Evolutionary conservation across 2,113 vertebrate species (phyloP).

Genomic region (Gasterosteus aculeatus): DNA sequence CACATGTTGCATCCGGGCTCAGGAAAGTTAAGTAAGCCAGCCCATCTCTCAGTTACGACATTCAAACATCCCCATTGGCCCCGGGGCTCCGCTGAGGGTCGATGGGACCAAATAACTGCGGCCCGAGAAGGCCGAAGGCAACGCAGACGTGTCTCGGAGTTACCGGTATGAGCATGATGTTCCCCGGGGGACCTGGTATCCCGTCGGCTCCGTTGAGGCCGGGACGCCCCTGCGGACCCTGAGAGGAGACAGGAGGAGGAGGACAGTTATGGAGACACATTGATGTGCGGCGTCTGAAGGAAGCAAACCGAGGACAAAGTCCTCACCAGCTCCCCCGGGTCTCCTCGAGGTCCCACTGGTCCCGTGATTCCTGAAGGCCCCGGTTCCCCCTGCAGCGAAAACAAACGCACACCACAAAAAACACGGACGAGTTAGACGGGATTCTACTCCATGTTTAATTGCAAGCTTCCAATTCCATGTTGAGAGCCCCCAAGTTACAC

Average conservation of each 20-base stretch:
- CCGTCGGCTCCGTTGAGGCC: conserved; percentile 94
- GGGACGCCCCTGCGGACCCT: conserved; percentile 90
- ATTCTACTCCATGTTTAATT: background rate
- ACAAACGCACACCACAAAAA: background rate
- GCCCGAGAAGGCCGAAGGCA: conserved; percentile 8
- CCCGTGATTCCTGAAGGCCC: conserved; percentile 89
- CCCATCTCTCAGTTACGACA: conserved; percentile 6
- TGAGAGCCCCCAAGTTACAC: conserved; percentile 7
- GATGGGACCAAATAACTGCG: conserved; percentile 40
- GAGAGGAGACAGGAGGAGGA: conserved; percentile 27
- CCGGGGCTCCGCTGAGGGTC: conserved; percentile 29
- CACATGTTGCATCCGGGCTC: background rate
- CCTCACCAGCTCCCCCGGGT: conserved; percentile 92
- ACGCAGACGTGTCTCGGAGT: conserved; percentile 51
- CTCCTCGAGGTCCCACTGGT: conserved; percentile 88
- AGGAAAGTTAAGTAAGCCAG: background rate
- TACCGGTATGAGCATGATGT: conserved; percentile 94
- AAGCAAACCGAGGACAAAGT: background rate
- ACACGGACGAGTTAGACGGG: background rate
- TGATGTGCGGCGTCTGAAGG: background rate
- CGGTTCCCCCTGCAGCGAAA: conserved; percentile 61
- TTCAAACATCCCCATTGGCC: conserved; percentile 25
- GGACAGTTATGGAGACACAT: background rate
- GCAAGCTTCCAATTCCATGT: background rate
- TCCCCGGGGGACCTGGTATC: conserved; percentile 94